Base-by-base conservation (phyloP, 2,888 invertebrate species). In the Margaritifera margaritifera region DNA sequence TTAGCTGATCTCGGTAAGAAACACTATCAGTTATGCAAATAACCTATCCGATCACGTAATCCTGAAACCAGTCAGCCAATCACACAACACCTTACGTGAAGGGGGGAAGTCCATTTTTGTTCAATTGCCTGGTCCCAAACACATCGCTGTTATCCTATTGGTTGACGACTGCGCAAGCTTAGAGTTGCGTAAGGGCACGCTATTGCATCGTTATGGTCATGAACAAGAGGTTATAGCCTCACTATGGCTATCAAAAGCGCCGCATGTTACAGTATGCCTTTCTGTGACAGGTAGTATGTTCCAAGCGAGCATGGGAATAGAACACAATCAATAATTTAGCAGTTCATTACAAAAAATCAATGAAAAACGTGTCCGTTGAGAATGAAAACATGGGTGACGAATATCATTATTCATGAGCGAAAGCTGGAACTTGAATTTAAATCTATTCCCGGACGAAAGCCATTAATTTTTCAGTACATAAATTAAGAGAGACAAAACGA, bases 21-120 rank as follows among this genome's bases (percentile, higher is more conserved):
- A 54, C 68, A 58, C 20, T 52, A 69, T 69, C 69, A 68, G 72
- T 72, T 74, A 73, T 76, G 74, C 71, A 69, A 75, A 74, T 72
- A 68, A 69, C 65, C 67, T 64, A 53, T 64, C 68, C 62, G 67
- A 74, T 81, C 80, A 84, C 82, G 84, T 84, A 84, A 84, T 76
- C 76, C 78, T 74, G 62, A 76, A 69, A 77, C 78, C 78, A 79
- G 74, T 80, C 76, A 80, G 78, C 85, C 84, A 84, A 84, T 86
- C 81, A 65, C 69, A 60, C 58, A 64, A 31, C 57, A 71, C 67
- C 66, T 62, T 70, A 25, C 64, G 54, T 51, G 65, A 54, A 63
- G 66, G 72, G 77, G 76, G 78, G 69, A 71, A 69, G 78, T 74
- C 75, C 74, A 71, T 51, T 24, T 24, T 54, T 31, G 56, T 53